These are phyloP conservation scores for Aselliscus stoliczkanus DNA, from an alignment of 2,797 vertebrate species.

Conservation along the genomic window DNA sequence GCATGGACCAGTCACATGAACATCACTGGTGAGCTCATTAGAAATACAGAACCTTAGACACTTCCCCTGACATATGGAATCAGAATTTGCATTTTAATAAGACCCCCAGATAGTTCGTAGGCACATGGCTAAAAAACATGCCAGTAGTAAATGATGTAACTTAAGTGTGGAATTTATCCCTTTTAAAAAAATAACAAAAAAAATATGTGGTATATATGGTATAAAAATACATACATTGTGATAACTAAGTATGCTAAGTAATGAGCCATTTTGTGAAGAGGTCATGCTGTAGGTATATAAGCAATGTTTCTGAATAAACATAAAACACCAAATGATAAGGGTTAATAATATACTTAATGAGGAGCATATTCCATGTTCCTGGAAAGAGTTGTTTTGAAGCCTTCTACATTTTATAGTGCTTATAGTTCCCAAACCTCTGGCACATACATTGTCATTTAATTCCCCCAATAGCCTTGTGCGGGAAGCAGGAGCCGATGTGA, in stretches of 20 bases:
- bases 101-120: neutral
- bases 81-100: neutral
- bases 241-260: constrained; percentile 26
- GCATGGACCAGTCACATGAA: neutral
- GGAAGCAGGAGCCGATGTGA: neutral
- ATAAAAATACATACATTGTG: neutral
- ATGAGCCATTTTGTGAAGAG: neutral
- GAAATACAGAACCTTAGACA: neutral
- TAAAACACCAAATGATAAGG: neutral
- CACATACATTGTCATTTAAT: neutral
- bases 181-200: neutral
- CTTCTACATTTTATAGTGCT: neutral
- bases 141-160: neutral
- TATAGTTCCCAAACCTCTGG: neutral
- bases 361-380: neutral
- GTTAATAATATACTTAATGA: neutral
- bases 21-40: neutral
- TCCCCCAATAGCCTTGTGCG: neutral
- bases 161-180: neutral
- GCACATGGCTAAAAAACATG: neutral
- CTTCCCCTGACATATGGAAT: neutral
- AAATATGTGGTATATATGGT: neutral
- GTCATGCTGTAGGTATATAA: neutral
- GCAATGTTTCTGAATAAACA: neutral
- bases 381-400: neutral